Conservation (phyloP, 2,888 invertebrate genomes). For the Macrophya annulata region DNA sequence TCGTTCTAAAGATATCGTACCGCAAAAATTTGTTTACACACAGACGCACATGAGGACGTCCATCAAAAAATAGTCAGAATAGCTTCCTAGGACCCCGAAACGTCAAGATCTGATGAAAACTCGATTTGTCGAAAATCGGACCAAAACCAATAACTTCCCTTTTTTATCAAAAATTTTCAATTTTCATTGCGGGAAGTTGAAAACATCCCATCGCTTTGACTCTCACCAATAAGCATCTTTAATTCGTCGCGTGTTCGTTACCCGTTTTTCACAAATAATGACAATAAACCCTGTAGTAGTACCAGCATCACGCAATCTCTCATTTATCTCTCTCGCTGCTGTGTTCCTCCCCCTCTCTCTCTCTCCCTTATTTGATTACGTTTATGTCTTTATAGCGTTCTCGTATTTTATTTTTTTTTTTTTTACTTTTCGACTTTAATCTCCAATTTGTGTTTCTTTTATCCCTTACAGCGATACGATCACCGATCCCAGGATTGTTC, state of each 20-base stretch:
- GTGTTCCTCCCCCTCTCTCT: not conserved
- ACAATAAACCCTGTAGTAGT: not conserved
- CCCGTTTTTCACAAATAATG: not conserved
- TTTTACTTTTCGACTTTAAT: not conserved
- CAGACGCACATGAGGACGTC: too few relatives aligned
- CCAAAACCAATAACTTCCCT: too few relatives aligned
- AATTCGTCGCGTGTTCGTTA: not conserved
- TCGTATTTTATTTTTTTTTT: not conserved
- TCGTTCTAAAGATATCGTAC: too few relatives aligned
- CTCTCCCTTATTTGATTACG: not conserved
- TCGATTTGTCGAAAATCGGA: too few relatives aligned
- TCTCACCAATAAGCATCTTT: not conserved
- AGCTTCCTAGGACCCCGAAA: too few relatives aligned
- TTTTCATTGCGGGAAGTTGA: too few relatives aligned
- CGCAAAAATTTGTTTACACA: too few relatives aligned
- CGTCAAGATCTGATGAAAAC: too few relatives aligned
- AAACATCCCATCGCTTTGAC: not conserved
- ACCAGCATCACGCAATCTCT: not conserved
- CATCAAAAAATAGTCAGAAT: too few relatives aligned
- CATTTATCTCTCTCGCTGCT: not conserved
- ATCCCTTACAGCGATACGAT: slow-evolving; percentile 2
- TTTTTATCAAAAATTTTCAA: too few relatives aligned
- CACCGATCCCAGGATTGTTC: slow-evolving; percentile 3
- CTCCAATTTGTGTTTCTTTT: not conserved
- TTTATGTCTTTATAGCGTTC: not conserved